These are phyloP conservation scores for Tachycineta bicolor DNA, from an alignment of 2,113 vertebrate genomes.

Conservation along the genomic window DNA sequence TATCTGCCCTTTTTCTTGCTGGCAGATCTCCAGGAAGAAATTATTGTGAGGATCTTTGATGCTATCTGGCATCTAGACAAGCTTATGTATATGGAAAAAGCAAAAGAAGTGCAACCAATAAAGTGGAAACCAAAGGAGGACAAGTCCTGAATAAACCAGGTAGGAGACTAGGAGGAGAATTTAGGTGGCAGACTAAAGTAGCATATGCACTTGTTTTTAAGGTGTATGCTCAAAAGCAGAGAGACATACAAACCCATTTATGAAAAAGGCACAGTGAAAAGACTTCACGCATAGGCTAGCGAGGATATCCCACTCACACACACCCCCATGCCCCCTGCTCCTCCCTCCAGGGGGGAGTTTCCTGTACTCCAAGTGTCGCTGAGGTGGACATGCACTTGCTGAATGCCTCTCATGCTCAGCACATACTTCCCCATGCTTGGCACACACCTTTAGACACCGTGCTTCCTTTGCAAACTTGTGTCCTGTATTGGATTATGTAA, in stretches of 20 bases:
- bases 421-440: background rate
- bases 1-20: background rate
- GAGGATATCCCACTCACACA: background rate
- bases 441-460: background rate
- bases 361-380: background rate
- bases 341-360: background rate
- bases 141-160: background rate
- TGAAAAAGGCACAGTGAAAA: background rate
- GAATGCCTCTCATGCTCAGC: background rate
- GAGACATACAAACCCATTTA: background rate
- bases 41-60: slow-evolving; percentile 7
- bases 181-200: background rate
- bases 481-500: too few relatives aligned
- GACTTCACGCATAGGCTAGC: background rate
- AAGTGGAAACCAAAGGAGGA: background rate
- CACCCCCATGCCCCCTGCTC: too few relatives aligned
- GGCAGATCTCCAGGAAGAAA: slow-evolving; percentile 31
- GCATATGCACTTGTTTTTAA: background rate
- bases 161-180: background rate
- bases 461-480: background rate
- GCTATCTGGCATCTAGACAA: background rate
- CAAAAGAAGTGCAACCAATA: background rate
- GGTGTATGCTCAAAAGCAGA: background rate
- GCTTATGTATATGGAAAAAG: background rate
- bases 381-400: background rate